Evolutionary conservation across 2,113 vertebrate genomes (phyloP).

Genomic region (Perca flavescens): DNA sequence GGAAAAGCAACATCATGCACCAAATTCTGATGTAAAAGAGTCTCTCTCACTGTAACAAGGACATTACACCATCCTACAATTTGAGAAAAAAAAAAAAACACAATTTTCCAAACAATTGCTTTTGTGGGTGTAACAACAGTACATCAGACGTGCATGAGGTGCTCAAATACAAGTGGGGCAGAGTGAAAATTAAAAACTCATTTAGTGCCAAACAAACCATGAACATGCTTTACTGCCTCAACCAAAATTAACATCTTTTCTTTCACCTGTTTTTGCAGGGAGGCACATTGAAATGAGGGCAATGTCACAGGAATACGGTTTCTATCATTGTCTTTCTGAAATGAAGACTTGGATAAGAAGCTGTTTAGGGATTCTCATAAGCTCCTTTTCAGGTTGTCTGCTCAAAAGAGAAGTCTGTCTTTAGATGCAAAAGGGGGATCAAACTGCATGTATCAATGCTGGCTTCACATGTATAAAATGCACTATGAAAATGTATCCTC

Average conservation of each 20-base stretch:
- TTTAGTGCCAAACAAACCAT: slow-evolving; percentile 20
- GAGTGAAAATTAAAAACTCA: slow-evolving; percentile 49
- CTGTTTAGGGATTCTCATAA: slow-evolving; percentile 31
- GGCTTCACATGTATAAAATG: slow-evolving; percentile 43
- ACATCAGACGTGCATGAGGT: slow-evolving; percentile 20
- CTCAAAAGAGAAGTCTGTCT: slow-evolving; percentile 34
- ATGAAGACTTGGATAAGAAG: slow-evolving; percentile 19
- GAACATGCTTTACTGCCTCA: slow-evolving; percentile 24
- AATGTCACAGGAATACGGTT: slow-evolving; percentile 29
- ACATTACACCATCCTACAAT: neutral
- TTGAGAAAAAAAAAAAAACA: neutral
- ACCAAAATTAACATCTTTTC: slow-evolving; percentile 17
- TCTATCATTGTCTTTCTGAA: slow-evolving; percentile 10
- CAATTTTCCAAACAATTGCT: slow-evolving; percentile 31
- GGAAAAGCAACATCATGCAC: slow-evolving; percentile 24
- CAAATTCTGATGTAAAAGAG: slow-evolving; percentile 17
- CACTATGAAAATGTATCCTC: slow-evolving; percentile 53
- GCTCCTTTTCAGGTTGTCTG: slow-evolving; percentile 27
- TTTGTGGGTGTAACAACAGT: slow-evolving; percentile 43
- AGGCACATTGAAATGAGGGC: slow-evolving; percentile 5
- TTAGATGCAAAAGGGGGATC: slow-evolving; percentile 41
- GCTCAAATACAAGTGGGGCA: slow-evolving; percentile 25
- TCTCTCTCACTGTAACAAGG: slow-evolving; percentile 16
- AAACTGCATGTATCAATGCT: slow-evolving; percentile 55
- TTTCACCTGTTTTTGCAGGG: slow-evolving; percentile 1